Evolutionary conservation across 2,888 invertebrate species (phyloP).

Genomic region (Elysia crispata): DNA sequence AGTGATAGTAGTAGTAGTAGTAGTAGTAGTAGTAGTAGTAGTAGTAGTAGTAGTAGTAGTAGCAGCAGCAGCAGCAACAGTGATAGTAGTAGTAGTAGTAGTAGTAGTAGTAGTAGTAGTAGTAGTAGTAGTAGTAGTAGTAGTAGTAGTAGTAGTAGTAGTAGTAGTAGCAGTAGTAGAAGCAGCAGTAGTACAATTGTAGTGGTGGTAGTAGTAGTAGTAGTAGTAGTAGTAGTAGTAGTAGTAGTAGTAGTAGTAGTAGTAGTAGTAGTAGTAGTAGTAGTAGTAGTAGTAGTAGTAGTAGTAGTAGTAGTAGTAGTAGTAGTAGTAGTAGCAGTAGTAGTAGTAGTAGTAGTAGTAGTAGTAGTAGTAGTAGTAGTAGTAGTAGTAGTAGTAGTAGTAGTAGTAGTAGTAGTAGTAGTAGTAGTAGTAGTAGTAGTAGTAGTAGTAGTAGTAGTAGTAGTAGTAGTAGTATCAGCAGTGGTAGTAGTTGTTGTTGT

Average conservation of each 20-base stretch:
- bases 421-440: conserved; percentile 11
- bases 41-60: conserved; percentile 50
- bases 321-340: not conserved
- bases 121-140: too few relatives aligned
- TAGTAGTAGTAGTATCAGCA: not conserved
- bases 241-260: conserved; percentile 1
- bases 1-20: conserved; percentile 15
- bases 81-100: too few relatives aligned
- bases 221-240: conserved; percentile 56
- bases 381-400: conserved; percentile 26
- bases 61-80: too few relatives aligned
- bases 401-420: conserved; percentile 11
- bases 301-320: not conserved
- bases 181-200: too few relatives aligned
- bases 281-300: not conserved
- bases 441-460: conserved; percentile 2
- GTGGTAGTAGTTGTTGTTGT: too few relatives aligned
- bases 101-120: too few relatives aligned
- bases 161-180: too few relatives aligned
- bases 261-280: conserved; percentile 33
- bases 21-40: not conserved
- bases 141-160: too few relatives aligned
- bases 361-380: conserved; percentile 3
- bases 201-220: too few relatives aligned
- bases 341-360: not conserved